Evolutionary conservation across 2,888 invertebrate genomes (phyloP).

Genomic region (Ophion slaviceki): DNA sequence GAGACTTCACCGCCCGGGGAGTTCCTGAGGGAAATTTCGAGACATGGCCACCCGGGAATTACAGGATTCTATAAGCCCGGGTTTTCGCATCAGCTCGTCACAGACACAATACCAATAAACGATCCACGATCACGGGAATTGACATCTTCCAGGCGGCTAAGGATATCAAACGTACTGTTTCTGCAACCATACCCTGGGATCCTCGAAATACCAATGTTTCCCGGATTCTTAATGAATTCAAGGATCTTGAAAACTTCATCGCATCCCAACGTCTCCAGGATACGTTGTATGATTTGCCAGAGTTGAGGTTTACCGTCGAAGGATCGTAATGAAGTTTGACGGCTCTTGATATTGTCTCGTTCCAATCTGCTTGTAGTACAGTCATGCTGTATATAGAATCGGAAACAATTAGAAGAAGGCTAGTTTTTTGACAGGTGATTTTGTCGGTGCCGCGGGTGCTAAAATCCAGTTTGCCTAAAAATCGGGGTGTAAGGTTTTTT

Average conservation of each 20-base stretch:
- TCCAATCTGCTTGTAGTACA: no score
- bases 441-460: no score
- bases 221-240: neutral
- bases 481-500: no score
- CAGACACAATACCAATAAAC: conserved; percentile 20
- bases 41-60: conserved; percentile 20
- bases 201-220: neutral
- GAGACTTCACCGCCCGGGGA: conserved; percentile 56
- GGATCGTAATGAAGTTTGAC: no score
- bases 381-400: no score
- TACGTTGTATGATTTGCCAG: conserved; percentile 4
- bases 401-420: no score
- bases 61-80: conserved; percentile 26
- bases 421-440: no score
- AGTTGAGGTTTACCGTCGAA: neutral
- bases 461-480: no score
- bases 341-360: no score
- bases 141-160: neutral
- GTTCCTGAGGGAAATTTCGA: conserved; percentile 64
- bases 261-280: conserved; percentile 1
- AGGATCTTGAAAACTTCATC: neutral
- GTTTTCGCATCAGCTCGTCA: conserved; percentile 1
- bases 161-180: conserved; percentile 16
- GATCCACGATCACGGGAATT: conserved; percentile 32
- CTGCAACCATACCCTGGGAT: conserved; percentile 1